A percentile compares a stretch with the other conserved stretches of the same genome.
phyloP scores from a whole-genome alignment of 2,113 vertebrate genomes.

The Sinocyclocheilus anshuiensis region DNA sequence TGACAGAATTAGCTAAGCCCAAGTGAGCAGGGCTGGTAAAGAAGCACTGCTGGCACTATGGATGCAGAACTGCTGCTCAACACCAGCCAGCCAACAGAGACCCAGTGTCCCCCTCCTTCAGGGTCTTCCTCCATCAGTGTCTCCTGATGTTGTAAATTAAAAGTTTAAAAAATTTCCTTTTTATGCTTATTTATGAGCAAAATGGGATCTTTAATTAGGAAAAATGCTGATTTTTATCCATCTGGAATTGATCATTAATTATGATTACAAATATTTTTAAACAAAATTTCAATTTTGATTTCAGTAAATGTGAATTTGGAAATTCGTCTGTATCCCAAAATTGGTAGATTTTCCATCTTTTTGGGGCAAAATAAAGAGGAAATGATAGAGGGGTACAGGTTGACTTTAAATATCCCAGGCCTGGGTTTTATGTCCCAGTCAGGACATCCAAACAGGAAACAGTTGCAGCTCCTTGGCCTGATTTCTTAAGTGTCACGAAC shows the following conservation, averaged over 20 bases:
- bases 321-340: constrained; percentile 69
- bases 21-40: constrained; percentile 76
- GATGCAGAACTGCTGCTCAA: constrained; percentile 67
- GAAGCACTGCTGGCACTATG: constrained; percentile 71
- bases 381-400: background rate
- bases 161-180: background rate
- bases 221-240: background rate
- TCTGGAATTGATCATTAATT: background rate
- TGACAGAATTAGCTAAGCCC: constrained; percentile 81
- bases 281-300: background rate
- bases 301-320: constrained; percentile 75
- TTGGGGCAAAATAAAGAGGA: constrained; percentile 47
- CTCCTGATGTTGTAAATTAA: background rate
- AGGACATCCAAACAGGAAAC: background rate
- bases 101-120: background rate
- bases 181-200: background rate
- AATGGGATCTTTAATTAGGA: background rate
- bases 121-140: background rate
- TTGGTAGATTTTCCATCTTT: constrained; percentile 52
- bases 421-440: background rate
- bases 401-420: background rate
- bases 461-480: background rate
- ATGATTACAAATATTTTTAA: background rate
- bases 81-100: constrained; percentile 58
- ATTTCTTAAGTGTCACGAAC: background rate